Base-by-base conservation (phyloP, 1,140 invertebrate genomes). In the Drosophila ercepeae region DNA sequence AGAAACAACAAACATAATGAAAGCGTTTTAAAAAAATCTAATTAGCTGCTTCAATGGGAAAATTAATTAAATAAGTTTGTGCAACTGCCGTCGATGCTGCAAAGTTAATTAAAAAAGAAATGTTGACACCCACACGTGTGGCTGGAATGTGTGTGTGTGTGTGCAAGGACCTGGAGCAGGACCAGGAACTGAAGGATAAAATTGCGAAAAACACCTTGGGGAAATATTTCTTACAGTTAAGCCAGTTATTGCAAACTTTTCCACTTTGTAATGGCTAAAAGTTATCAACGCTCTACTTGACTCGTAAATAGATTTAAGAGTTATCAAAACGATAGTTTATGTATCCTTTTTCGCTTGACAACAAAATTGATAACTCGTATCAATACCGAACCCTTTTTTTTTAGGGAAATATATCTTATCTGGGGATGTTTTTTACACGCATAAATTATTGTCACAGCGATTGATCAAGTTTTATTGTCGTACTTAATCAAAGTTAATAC, bases 61-160 rank as follows among this genome's bases (percentile, higher is more conserved):
- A 73, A 73, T 84, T 84, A 84, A 84, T 84, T 84, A 84, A 86
- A 84, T 86, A 84, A 84, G 81, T 86, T 84, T 75, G 49, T 79
- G 76, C 61, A 84, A 78, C 65, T 78, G 57, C 60, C 65, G 61
- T 46, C 60, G 69, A 64, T 78, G 79, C 61, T 78, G 76, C 49
- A 75, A 79, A 84, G 81, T 86, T 84, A 84, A 84, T 84, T 84
- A 86, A 84, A 84, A 84, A 69, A 75, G 72, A 79, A 79, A 75
- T 63, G 71, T 51, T 61, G 63, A 53, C 50, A 60, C 58, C 54
- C 54, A 41, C 51, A 69, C 49, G 58, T 54, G 18, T 46, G 19
- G 32, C 8, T 13, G 5, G 2, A 7, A 14, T 18, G 18, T 25
- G 4, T 19, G 51, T 18, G 18, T 25, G 4, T 19, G 51, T 46